Conservation (phyloP, 2,797 vertebrate species). For the Brachyrhaphis roseni region DNA sequence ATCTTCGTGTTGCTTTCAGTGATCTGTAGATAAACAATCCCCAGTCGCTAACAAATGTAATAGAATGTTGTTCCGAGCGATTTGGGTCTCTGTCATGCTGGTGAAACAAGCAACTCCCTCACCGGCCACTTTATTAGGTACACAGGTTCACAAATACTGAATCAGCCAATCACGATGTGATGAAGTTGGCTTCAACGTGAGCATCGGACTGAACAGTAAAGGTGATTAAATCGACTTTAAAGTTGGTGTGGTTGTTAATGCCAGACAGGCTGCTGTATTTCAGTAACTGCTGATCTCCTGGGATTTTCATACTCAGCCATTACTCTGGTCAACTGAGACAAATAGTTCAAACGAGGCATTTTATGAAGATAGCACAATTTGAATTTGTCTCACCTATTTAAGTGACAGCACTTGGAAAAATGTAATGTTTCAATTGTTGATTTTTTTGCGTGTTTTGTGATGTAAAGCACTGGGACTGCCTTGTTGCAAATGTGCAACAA, state of each 20-base stretch:
- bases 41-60: conserved; percentile 29
- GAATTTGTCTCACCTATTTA: too few species aligned
- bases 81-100: conserved; percentile 23
- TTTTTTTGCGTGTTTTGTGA: too few species aligned
- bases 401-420: too few species aligned
- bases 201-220: background rate
- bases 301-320: background rate
- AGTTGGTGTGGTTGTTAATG: background rate
- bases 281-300: background rate
- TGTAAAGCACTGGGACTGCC: too few species aligned
- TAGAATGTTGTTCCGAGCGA: conserved; percentile 14
- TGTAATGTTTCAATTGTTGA: too few species aligned
- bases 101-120: conserved; percentile 38
- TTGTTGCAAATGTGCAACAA: too few species aligned
- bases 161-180: background rate
- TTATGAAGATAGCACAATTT: too few species aligned
- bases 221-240: background rate
- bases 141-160: background rate
- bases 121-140: background rate
- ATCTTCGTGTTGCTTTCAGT: conserved; percentile 4
- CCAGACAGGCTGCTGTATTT: background rate
- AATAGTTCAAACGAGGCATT: background rate
- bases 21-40: conserved; percentile 31
- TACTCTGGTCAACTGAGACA: background rate
- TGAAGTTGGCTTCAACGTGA: background rate